Evolutionary conservation across 1,140 invertebrate species (phyloP), one percentile per base, ranked within the genome.

Genomic region (Dreissena polymorpha): DNA sequence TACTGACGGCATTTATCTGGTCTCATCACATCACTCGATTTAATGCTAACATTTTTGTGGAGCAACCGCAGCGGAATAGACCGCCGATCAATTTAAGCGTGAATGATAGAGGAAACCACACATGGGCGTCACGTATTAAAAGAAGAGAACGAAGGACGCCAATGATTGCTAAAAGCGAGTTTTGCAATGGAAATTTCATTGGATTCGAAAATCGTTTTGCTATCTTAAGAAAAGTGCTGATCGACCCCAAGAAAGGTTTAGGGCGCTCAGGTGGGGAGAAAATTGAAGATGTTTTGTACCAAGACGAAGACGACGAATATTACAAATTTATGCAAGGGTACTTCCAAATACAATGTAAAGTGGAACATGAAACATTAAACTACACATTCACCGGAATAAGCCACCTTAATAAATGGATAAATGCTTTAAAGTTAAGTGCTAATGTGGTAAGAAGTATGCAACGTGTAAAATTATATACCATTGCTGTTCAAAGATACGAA

Each of bases 401-500:
- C 53, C 88, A 90, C 67, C 67, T 91, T 49, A 84, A 71, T 18
- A 23, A 81, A 13, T 90, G 88, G 86, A 75, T 79, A n/a, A 29
- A 55, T 83, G 77, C 51, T 13, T 55, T 69, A 85, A 57, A 27
- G 25, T 69, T 21, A 14, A 16, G 25, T 64, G 77, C 14, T 70
- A 29, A 27, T 14, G 53, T n/a, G 29, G 21, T 1, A 60, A 82
- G 18, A 50, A 12, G 10, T 0, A 10, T 29, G 0, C 60, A 13
- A 25, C 70, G n/a, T 12, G 57, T 87, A 16, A 39, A 12, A 10
- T 72, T 76, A 16, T 80, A 83, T 23, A 84, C 88, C 7, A 77
- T 89, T 21, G 89, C 89, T 29, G 65, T 90, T 12, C 73, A 79
- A 63, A 74, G 91, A 25, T 91, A 90, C 76, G 91, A 92, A 76